Base-by-base conservation (phyloP, 2,888 invertebrate species). In the Hydrotaea cyrtoneurina region DNA sequence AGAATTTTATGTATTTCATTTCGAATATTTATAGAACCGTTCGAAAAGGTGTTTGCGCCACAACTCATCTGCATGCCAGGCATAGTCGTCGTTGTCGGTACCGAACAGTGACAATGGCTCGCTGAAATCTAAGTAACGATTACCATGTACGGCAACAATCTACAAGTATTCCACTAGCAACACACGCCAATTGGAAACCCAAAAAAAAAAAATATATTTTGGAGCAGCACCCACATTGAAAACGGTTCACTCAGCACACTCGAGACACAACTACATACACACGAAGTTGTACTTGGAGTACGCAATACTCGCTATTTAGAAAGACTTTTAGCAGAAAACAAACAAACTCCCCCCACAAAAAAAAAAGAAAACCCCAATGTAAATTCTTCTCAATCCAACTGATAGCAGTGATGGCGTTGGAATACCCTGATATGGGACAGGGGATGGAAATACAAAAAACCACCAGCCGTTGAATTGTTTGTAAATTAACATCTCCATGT, bases 21-120 rank as follows among this genome's bases (percentile, higher is more conserved):
- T 78, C 2, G 39, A 71, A 55, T 75, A 82, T 82, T 78, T 79
- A 21, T 57, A 57, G 72, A 75, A 82, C 59, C 39, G 71, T 74
- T 71, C 8, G 19, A 73, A 17, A 74, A 64, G 73, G 46, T 82
- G 73, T 78, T 78, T 13, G 66, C 39, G 62, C 57, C 64, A n/a
- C 64, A 77, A 77, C 55, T 77, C 64, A 81, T 81, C 55, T 50
- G 26, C 17, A 50, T 71, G 4, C 43, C n/a, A n/a, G n/a, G n/a
- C n/a, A n/a, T n/a, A n/a, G n/a, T 36, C 36, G 36, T 36, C 36
- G n/a, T 36, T 8, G 36, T 36, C 3, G 13, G 7, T 13, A 43
- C 13, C 13, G 43, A 43, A 13, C 36, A 5, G 36, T 36, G 43
- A 11, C 15, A 4, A 11, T 43, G 43, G 5, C 43, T 43, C 43